These are phyloP conservation scores for Cherax destructor DNA, from an alignment of 1,140 invertebrate species.

Conservation along the genomic window DNA sequence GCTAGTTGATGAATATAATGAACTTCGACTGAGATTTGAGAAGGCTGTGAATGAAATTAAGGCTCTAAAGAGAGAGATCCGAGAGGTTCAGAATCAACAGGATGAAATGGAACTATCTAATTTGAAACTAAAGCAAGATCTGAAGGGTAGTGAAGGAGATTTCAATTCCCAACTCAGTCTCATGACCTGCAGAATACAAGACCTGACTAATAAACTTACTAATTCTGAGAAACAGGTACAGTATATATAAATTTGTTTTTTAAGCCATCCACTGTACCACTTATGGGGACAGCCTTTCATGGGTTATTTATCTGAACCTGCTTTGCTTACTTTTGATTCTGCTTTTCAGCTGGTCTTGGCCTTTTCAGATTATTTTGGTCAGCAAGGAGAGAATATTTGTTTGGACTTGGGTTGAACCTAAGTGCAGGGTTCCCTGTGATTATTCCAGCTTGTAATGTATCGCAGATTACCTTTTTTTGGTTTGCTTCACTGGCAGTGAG, in stretches of 20 bases:
- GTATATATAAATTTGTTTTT: not conserved
- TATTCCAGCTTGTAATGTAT: too few species aligned
- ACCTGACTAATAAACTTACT: conserved; percentile 87
- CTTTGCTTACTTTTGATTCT: too few species aligned
- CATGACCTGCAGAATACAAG: conserved; percentile 89
- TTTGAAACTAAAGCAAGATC: conserved; percentile 84
- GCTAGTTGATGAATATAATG: conserved; percentile 86
- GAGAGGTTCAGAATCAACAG: conserved; percentile 86
- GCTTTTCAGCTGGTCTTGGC: too few species aligned
- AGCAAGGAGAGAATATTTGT: too few species aligned
- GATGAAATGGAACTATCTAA: conserved; percentile 87
- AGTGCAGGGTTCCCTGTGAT: too few species aligned
- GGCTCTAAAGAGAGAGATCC: conserved; percentile 86
- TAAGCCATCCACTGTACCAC: not conserved
- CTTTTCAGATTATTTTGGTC: not conserved
- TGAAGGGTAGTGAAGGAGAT: conserved; percentile 82
- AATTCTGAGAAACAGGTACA: conserved; percentile 87
- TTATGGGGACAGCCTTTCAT: not conserved
- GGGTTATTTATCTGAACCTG: not conserved
- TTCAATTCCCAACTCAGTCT: conserved; percentile 85
- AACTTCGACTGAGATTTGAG: conserved; percentile 85
- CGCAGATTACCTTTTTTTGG: too few species aligned
- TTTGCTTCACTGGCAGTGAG: too few species aligned
- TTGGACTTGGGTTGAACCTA: too few species aligned
- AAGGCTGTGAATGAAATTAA: conserved; percentile 89